phyloP scores from a whole-genome alignment of 2,797 vertebrate species.

The Mycteria americana region DNA sequence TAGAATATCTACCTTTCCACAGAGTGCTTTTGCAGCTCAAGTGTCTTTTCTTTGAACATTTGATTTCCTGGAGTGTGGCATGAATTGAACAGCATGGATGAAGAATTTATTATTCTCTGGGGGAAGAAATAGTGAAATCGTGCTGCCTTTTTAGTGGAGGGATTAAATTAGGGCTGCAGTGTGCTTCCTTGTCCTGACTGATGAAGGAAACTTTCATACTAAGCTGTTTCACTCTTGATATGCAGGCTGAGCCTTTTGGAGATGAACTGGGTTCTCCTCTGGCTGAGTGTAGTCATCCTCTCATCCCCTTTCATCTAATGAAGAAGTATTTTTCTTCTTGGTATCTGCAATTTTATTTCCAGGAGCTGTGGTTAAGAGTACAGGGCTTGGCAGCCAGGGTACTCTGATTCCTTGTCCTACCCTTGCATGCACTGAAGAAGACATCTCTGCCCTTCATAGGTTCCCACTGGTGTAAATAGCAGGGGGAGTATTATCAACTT shows the following conservation, averaged over 20 bases:
- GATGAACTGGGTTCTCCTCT: background rate
- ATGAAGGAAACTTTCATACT: slow-evolving; percentile 40
- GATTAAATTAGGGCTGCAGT: slow-evolving; percentile 48
- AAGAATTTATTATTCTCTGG: slow-evolving; percentile 64
- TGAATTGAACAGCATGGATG: slow-evolving; percentile 66
- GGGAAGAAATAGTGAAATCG: slow-evolving; percentile 56
- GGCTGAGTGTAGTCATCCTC: background rate
- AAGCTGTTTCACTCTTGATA: background rate
- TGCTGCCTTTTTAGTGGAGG: slow-evolving; percentile 57
- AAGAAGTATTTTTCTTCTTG: background rate
- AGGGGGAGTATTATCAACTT: background rate
- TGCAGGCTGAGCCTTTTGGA: slow-evolving; percentile 5
- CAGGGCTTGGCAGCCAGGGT: background rate
- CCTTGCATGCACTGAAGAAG: background rate
- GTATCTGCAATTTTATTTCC: background rate
- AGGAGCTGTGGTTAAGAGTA: background rate
- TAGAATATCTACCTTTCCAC: slow-evolving; percentile 39
- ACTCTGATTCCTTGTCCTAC: background rate
- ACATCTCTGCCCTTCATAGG: background rate
- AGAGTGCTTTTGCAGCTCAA: slow-evolving; percentile 59
- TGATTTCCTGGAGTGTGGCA: slow-evolving; percentile 61
- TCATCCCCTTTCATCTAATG: background rate
- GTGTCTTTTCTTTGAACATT: slow-evolving; percentile 60
- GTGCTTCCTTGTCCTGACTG: slow-evolving; percentile 48
- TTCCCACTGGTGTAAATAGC: background rate